These are phyloP conservation scores for Sus scrofa DNA, from an alignment of 2,113 vertebrate genomes.

Conservation along the genomic window DNA sequence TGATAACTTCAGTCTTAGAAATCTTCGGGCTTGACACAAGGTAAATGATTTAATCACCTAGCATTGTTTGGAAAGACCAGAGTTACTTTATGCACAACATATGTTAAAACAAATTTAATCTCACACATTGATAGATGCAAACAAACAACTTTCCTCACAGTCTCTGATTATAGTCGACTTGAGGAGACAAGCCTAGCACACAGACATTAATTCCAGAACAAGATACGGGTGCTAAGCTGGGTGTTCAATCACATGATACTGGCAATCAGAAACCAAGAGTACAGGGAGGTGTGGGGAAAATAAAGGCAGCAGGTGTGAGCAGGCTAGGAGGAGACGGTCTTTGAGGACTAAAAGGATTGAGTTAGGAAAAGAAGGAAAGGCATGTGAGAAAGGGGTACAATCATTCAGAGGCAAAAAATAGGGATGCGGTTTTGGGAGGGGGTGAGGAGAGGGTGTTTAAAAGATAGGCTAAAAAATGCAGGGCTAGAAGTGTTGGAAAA, in stretches of 20 bases:
- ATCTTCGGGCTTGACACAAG: conserved; percentile 30
- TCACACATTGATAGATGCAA: conserved; percentile 12
- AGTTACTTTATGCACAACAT: conserved; percentile 60
- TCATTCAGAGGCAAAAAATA: not conserved
- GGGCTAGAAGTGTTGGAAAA: not conserved
- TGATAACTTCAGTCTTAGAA: not conserved
- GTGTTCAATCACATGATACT: not conserved
- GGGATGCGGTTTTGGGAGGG: not conserved
- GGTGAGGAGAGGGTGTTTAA: not conserved
- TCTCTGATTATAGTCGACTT: conserved; percentile 18
- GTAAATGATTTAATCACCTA: conserved; percentile 39
- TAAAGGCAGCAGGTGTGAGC: not conserved
- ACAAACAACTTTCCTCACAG: conserved; percentile 59
- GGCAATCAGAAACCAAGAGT: conserved; percentile 4
- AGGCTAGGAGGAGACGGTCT: not conserved
- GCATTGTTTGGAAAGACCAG: conserved; percentile 53
- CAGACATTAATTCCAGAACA: not conserved
- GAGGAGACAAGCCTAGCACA: conserved; percentile 32
- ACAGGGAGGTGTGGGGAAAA: not conserved
- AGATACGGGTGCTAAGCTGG: not conserved
- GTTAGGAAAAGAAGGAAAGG: not conserved
- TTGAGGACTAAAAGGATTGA: not conserved
- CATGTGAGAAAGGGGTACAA: not conserved
- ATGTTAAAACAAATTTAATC: conserved; percentile 60
- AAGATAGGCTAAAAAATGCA: not conserved